phyloP scores from a whole-genome alignment of 2,888 invertebrate genomes.

The Hanleya hanleyi region DNA sequence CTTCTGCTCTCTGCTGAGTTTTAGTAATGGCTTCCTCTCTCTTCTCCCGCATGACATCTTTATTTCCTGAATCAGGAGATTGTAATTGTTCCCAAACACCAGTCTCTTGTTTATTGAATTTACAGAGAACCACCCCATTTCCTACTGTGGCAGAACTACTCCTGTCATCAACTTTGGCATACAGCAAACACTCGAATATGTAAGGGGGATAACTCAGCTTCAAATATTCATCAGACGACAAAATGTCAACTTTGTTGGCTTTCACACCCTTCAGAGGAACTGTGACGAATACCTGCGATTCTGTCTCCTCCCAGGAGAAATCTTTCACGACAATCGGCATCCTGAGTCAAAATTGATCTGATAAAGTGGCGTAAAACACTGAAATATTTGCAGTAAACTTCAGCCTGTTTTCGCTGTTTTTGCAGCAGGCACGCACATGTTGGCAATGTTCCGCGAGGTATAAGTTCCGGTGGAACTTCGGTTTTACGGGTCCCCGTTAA shows the following conservation, averaged over 20 bases:
- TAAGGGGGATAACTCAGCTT: constrained; percentile 84
- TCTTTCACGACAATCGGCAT: constrained; percentile 80
- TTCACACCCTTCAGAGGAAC: constrained; percentile 80
- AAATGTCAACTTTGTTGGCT: constrained; percentile 81
- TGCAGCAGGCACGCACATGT: too few relatives aligned
- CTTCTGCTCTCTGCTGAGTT: constrained; percentile 76
- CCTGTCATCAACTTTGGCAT: constrained; percentile 78
- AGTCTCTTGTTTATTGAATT: constrained; percentile 79
- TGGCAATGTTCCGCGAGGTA: too few relatives aligned
- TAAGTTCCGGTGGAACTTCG: too few relatives aligned
- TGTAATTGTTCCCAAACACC: constrained; percentile 66
- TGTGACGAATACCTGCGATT: constrained; percentile 78
- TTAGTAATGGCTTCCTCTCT: constrained; percentile 75
- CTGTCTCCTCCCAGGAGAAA: constrained; percentile 84
- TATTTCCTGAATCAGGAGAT: constrained; percentile 61
- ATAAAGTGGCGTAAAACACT: too few relatives aligned
- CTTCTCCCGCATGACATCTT: constrained; percentile 65
- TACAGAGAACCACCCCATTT: constrained; percentile 79
- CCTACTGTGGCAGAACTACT: constrained; percentile 81
- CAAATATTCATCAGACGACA: constrained; percentile 81
- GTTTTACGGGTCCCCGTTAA: too few relatives aligned
- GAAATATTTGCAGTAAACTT: too few relatives aligned
- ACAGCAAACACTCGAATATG: constrained; percentile 84
- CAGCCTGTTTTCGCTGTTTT: too few relatives aligned
- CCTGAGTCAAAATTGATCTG: too few relatives aligned